These are phyloP conservation scores for Acipenser oxyrinchus DNA, from an alignment of 2,797 vertebrate species.

Conservation along the genomic window DNA sequence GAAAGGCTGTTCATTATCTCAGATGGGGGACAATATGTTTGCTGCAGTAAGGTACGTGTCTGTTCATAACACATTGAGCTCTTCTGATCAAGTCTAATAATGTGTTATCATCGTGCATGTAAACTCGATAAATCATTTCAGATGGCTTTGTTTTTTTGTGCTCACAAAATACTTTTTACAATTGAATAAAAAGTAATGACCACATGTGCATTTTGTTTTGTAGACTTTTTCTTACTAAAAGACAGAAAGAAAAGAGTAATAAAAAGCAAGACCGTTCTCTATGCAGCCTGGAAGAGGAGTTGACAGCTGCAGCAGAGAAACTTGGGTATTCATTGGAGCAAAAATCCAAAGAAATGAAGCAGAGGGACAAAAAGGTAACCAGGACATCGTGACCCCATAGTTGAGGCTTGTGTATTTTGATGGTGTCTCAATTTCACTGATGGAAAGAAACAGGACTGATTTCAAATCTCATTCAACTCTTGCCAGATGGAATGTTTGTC, in stretches of 20 bases:
- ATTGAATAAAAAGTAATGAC: too few species aligned
- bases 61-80: conserved; percentile 4
- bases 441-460: not conserved
- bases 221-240: conserved; percentile 75
- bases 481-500: too few species aligned
- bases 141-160: too few species aligned
- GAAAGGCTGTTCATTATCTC: conserved; percentile 74
- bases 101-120: too few species aligned
- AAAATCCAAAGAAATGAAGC: conserved; percentile 80
- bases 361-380: conserved; percentile 82
- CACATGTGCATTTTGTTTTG: too few species aligned
- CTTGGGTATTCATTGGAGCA: conserved; percentile 78
- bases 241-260: conserved; percentile 63
- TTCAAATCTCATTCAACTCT: not conserved
- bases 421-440: not conserved
- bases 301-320: conserved; percentile 64
- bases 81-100: not conserved
- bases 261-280: conserved; percentile 55
- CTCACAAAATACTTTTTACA: too few species aligned
- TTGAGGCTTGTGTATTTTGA: not conserved
- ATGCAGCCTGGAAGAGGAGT: conserved; percentile 65
- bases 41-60: conserved; percentile 81
- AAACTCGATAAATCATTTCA: too few species aligned
- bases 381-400: not conserved
- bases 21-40: conserved; percentile 87